These are phyloP conservation scores for Salarias fasciatus DNA, from an alignment of 2,797 vertebrate species.

Conservation along the genomic window DNA sequence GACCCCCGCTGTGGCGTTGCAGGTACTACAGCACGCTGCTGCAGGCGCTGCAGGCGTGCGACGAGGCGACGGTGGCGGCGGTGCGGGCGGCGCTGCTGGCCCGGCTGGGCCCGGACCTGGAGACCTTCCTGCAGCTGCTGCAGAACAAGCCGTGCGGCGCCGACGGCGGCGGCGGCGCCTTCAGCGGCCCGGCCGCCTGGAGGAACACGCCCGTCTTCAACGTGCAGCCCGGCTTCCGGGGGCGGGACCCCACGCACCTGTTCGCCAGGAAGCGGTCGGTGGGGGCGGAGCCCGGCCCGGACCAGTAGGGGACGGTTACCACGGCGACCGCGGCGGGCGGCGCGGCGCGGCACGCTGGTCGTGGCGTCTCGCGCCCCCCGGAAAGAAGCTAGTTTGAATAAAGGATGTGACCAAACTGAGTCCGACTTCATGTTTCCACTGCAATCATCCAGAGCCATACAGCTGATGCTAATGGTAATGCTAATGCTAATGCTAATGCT, in stretches of 20 bases:
- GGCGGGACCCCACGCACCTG: constrained; percentile 84
- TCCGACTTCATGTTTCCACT: no score
- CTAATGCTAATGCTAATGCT: no score
- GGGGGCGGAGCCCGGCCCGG: constrained; percentile 66
- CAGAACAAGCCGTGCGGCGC: constrained; percentile 88
- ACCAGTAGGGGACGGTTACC: no score
- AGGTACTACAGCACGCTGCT: constrained; percentile 96
- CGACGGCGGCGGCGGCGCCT: constrained; percentile 39
- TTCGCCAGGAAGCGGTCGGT: constrained; percentile 85
- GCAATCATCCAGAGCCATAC: no score
- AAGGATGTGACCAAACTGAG: not conserved
- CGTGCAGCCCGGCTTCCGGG: constrained; percentile 88
- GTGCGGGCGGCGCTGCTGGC: constrained; percentile 88
- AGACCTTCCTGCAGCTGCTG: constrained; percentile 91
- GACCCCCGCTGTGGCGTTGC: not conserved
- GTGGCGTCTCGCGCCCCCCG: constrained; percentile 17
- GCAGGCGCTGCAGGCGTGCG: constrained; percentile 88
- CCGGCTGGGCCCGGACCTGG: constrained; percentile 91
- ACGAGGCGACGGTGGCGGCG: constrained; percentile 87
- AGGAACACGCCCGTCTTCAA: constrained; percentile 91
- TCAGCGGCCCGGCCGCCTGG: constrained; percentile 79
- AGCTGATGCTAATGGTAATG: no score
- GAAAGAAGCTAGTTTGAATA: no score
- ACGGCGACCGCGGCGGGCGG: not conserved
- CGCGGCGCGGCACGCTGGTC: constrained; percentile 81